Evolutionary conservation across 2,797 vertebrate species (phyloP).

Genomic region (Hoplostethus mediterraneus): DNA sequence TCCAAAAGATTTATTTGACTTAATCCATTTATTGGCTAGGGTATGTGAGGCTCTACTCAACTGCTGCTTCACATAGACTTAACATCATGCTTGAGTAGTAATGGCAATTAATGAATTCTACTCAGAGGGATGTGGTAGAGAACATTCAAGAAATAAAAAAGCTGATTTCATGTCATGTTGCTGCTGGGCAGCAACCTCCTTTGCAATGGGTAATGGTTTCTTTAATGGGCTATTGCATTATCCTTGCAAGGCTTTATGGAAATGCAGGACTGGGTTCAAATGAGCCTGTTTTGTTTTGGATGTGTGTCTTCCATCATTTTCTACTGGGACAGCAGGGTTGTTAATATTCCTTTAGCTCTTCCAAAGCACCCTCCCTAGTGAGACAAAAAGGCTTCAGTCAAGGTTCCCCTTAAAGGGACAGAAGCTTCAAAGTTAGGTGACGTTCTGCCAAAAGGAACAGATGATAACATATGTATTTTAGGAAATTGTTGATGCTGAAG

Average conservation of each 20-base stretch:
- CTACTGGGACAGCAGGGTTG: slow-evolving; percentile 19
- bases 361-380: neutral
- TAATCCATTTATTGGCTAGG: neutral
- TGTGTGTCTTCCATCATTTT: slow-evolving; percentile 55
- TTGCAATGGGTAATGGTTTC: slow-evolving; percentile 51
- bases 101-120: slow-evolving; percentile 33
- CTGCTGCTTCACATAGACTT: neutral
- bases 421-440: neutral
- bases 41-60: neutral
- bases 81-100: slow-evolving; percentile 13
- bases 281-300: slow-evolving; percentile 35
- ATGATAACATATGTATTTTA: too few species aligned
- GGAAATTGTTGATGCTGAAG: too few species aligned
- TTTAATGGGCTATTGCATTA: slow-evolving; percentile 61
- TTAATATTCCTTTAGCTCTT: slow-evolving; percentile 47
- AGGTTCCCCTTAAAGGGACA: slow-evolving; percentile 10
- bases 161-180: slow-evolving; percentile 49
- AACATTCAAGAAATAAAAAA: slow-evolving; percentile 36
- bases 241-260: slow-evolving; percentile 58
- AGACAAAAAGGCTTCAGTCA: slow-evolving; percentile 3
- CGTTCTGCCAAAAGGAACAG: neutral
- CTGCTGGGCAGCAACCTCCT: slow-evolving; percentile 35
- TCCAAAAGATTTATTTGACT: slow-evolving; percentile 1
- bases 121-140: slow-evolving; percentile 24
- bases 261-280: slow-evolving; percentile 49